Evolutionary conservation across 2,797 vertebrate species (phyloP).

Genomic region (Tapera naevia): DNA sequence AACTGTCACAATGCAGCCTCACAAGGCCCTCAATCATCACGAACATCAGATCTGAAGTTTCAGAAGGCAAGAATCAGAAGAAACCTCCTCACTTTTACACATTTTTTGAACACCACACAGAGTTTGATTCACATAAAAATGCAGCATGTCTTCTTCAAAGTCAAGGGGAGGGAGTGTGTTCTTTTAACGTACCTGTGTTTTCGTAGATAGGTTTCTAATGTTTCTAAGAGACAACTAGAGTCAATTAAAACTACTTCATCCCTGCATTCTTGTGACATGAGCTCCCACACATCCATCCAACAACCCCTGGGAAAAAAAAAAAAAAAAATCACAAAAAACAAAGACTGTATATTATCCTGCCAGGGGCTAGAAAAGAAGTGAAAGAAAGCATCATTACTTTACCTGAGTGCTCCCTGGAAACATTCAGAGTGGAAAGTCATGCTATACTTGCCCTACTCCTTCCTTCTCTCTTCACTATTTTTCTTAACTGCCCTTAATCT

Average conservation of each 20-base stretch:
- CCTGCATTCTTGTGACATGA: conserved; percentile 98
- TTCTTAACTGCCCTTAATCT: conserved; percentile 79
- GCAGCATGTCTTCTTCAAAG: accelerated
- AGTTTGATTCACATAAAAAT: background rate
- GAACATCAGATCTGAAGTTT: background rate
- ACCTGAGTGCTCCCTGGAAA: conserved; percentile 77
- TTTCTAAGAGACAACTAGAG: conserved; percentile 92
- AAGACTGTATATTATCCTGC: background rate
- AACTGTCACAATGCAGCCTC: background rate
- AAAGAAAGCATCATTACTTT: conserved; percentile 14
- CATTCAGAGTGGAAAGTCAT: conserved; percentile 78
- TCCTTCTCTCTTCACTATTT: conserved; percentile 77
- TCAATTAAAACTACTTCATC: conserved; percentile 97
- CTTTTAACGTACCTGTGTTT: conserved; percentile 89
- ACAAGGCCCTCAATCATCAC: accelerated
- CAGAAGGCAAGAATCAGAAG: background rate
- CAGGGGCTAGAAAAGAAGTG: background rate
- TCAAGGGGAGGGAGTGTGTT: background rate
- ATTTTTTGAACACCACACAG: background rate
- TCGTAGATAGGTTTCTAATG: conserved; percentile 92
- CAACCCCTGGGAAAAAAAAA: conserved; percentile 89
- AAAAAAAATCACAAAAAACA: background rate
- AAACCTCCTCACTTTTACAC: background rate
- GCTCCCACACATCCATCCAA: conserved; percentile 99
- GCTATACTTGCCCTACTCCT: conserved; percentile 79